These are phyloP conservation scores for Microplitis deprimator DNA, from an alignment of 2,888 invertebrate genomes.

Conservation along the genomic window DNA sequence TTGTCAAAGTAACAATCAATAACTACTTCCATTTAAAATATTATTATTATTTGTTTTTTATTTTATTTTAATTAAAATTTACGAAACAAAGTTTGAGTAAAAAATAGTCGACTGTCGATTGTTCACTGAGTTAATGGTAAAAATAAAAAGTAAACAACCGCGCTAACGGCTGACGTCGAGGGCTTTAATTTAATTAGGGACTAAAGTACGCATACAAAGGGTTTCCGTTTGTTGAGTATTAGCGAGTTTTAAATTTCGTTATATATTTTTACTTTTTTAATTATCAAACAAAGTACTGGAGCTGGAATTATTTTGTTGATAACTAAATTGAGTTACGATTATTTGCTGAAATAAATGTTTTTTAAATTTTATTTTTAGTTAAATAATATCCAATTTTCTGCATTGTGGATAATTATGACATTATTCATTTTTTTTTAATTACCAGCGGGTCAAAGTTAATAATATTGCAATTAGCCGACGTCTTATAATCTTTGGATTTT, in stretches of 20 bases:
- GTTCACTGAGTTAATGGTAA: slow-evolving; percentile 26
- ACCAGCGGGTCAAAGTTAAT: too few species aligned
- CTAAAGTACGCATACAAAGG: slow-evolving; percentile 55
- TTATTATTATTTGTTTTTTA: neutral
- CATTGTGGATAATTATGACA: too few species aligned
- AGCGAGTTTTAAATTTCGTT: neutral
- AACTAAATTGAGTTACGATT: too few species aligned
- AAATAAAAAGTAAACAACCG: slow-evolving; percentile 42
- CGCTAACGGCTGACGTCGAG: slow-evolving; percentile 17
- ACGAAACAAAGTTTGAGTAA: slow-evolving; percentile 5
- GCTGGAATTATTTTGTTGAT: too few species aligned
- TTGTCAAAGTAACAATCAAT: slow-evolving; percentile 86
- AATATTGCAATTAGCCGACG: too few species aligned
- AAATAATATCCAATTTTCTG: too few species aligned
- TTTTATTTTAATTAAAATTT: slow-evolving; percentile 3
- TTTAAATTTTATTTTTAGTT: too few species aligned
- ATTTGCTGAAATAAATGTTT: too few species aligned
- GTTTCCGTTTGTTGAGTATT: slow-evolving; percentile 53
- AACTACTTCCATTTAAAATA: slow-evolving; percentile 79
- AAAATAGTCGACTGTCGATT: neutral
- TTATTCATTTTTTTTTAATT: too few species aligned
- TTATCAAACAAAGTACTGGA: neutral
- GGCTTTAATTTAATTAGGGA: slow-evolving; percentile 63
- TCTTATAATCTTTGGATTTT: too few species aligned
- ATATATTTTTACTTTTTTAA: neutral